These are phyloP conservation scores for Strigamia crassipes DNA, from an alignment of 2,888 invertebrate species.

Conservation along the genomic window DNA sequence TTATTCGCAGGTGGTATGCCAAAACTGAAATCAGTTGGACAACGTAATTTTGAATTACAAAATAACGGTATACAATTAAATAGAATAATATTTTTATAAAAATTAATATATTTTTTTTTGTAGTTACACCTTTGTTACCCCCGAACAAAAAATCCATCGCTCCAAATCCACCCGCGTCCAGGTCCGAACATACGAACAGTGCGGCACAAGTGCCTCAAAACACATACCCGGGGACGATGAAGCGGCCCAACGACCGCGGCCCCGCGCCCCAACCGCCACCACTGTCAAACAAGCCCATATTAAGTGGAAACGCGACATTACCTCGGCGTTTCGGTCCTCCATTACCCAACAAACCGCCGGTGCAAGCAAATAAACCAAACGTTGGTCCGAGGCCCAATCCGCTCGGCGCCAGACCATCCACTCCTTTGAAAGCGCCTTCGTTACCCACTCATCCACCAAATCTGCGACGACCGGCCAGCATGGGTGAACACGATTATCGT, in stretches of 20 bases:
- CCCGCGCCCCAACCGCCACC: conserved; percentile 83
- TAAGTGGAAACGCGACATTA: conserved; percentile 46
- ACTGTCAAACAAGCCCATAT: conserved; percentile 67
- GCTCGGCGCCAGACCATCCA: conserved; percentile 66
- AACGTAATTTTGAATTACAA: conserved; percentile 52
- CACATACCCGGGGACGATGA: conserved; percentile 51
- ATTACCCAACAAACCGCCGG: conserved; percentile 59
- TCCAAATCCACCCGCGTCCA: conserved; percentile 34
- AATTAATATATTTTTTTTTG: neutral
- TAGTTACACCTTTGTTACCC: conserved; percentile 8
- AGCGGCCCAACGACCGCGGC: conserved; percentile 64
- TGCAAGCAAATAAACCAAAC: conserved; percentile 55
- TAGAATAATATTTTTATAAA: neutral
- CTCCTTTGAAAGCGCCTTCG: conserved; percentile 50
- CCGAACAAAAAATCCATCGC: conserved; percentile 31
- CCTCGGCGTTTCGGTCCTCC: conserved; percentile 51
- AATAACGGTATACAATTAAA: conserved; percentile 56
- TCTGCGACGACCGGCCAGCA: conserved; percentile 52
- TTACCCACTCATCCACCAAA: conserved; percentile 52
- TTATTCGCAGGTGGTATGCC: conserved; percentile 84
- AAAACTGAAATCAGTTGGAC: conserved; percentile 73
- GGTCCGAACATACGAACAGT: neutral
- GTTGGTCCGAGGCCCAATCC: conserved; percentile 56
- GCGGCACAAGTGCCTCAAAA: conserved; percentile 47
- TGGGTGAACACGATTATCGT: conserved; percentile 52